phyloP scores from a whole-genome alignment of 1,140 invertebrate genomes.

The Zelostemma sp. region DNA sequence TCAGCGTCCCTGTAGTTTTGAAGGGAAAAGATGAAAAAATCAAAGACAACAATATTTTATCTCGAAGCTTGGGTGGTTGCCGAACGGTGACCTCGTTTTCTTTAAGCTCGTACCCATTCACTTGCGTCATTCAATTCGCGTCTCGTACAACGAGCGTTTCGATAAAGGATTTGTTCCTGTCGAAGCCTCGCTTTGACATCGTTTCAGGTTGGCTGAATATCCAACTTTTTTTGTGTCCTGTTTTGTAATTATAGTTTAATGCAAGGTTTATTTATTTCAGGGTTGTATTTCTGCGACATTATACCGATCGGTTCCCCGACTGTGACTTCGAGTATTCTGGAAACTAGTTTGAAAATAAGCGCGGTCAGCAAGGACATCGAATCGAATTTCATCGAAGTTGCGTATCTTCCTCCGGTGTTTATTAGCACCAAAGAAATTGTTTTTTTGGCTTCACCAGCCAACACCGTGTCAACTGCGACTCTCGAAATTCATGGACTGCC shows the following conservation, averaged over 20 bases:
- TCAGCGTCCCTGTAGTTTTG: conserved; percentile 64
- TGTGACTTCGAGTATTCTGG: conserved; percentile 56
- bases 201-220: conserved; percentile 57
- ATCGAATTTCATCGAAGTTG: conserved; percentile 58
- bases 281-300: conserved; percentile 68
- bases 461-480: conserved; percentile 50
- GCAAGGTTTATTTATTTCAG: conserved; percentile 50
- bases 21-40: conserved; percentile 63
- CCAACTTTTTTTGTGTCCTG: neutral
- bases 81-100: conserved; percentile 59
- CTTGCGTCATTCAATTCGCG: conserved; percentile 65
- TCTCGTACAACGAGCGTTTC: conserved; percentile 47
- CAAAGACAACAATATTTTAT: conserved; percentile 67
- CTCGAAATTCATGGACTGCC: conserved; percentile 62
- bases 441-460: conserved; percentile 51
- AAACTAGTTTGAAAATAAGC: conserved; percentile 58
- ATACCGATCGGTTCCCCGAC: conserved; percentile 63
- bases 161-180: conserved; percentile 65
- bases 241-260: no score
- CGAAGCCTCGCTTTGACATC: conserved; percentile 68
- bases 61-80: conserved; percentile 64
- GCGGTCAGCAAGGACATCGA: conserved; percentile 64
- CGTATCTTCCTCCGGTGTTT: conserved; percentile 63
- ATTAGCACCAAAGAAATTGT: conserved; percentile 62
- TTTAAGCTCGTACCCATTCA: conserved; percentile 63